Evolutionary conservation across 2,888 invertebrate species (phyloP).

Genomic region (Euplagia quadripunctaria): DNA sequence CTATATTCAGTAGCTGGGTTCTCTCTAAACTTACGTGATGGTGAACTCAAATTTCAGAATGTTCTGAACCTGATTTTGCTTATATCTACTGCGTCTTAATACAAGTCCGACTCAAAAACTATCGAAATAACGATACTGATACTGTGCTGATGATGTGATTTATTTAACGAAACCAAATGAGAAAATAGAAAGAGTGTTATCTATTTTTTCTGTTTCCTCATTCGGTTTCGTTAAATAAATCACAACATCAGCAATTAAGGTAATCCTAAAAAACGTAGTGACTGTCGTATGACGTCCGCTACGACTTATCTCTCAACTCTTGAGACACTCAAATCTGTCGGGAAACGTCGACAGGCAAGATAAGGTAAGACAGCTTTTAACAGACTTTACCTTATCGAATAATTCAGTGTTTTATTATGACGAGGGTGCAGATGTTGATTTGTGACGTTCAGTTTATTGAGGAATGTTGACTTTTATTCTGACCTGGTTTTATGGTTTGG

Average conservation of each 20-base stretch:
- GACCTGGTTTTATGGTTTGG: slow-evolving; percentile 35
- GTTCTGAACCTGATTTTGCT: too few species aligned
- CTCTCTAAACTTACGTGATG: too few species aligned
- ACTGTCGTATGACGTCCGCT: slow-evolving; percentile 17
- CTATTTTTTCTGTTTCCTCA: neutral
- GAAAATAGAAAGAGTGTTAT: too few species aligned
- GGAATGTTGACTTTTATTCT: slow-evolving; percentile 39
- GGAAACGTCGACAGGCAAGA: slow-evolving; percentile 37
- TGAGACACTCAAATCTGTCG: slow-evolving; percentile 37
- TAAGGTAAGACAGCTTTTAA: slow-evolving; percentile 50
- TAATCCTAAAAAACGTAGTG: slow-evolving; percentile 14
- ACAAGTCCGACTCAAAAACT: too few species aligned
- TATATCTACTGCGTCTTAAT: too few species aligned
- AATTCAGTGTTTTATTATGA: slow-evolving; percentile 70
- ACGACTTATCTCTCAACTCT: slow-evolving; percentile 25
- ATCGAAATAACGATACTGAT: too few species aligned
- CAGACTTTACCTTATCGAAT: slow-evolving; percentile 54
- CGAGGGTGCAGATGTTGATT: slow-evolving; percentile 69
- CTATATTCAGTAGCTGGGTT: too few species aligned
- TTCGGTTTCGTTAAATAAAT: slow-evolving; percentile 9
- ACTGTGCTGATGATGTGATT: too few species aligned
- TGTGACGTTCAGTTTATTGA: slow-evolving; percentile 56
- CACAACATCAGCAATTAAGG: slow-evolving; percentile 7
- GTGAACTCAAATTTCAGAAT: too few species aligned
- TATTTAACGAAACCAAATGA: too few species aligned